phyloP scores from a whole-genome alignment of 2,888 invertebrate genomes.

The Sinopyrophorus schimmeli region DNA sequence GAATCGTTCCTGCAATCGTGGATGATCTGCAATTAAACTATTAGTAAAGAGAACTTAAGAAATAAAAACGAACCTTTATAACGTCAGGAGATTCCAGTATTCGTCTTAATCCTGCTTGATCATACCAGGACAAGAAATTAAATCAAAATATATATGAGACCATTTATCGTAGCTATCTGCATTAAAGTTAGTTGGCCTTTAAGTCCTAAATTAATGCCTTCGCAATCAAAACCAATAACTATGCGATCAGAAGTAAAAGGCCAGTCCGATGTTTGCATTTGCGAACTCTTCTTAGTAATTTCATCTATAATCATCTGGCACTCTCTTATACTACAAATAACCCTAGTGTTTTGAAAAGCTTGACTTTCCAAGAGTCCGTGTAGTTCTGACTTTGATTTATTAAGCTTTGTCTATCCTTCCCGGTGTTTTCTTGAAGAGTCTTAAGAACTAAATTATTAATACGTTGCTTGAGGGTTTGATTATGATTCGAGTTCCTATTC shows the following conservation, averaged over 20 bases:
- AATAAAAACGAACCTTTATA: slow-evolving; percentile 65
- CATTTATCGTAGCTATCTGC: slow-evolving; percentile 80
- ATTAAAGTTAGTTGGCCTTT: slow-evolving; percentile 87
- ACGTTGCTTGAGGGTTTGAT: slow-evolving; percentile 83
- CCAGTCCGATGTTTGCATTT: slow-evolving; percentile 37
- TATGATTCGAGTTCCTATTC: slow-evolving; percentile 47
- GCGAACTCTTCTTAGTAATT: slow-evolving; percentile 59
- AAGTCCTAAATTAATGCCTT: slow-evolving; percentile 88
- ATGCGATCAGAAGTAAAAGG: slow-evolving; percentile 56
- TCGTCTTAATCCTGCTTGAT: slow-evolving; percentile 77
- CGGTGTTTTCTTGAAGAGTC: slow-evolving; percentile 85
- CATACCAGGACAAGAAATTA: slow-evolving; percentile 81
- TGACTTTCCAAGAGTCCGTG: slow-evolving; percentile 77
- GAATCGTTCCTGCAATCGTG: slow-evolving; percentile 94
- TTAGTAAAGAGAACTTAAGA: not conserved
- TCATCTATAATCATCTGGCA: slow-evolving; percentile 76
- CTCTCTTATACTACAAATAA: slow-evolving; percentile 79
- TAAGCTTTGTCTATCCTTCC: slow-evolving; percentile 59
- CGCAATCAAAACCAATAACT: slow-evolving; percentile 86
- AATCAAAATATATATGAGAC: slow-evolving; percentile 85
- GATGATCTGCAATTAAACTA: slow-evolving; percentile 63
- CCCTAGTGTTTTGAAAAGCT: slow-evolving; percentile 80
- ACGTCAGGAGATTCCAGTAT: slow-evolving; percentile 80
- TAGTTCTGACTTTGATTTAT: slow-evolving; percentile 45
- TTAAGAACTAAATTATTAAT: slow-evolving; percentile 87